Conservation (phyloP, 2,797 vertebrate genomes). For the Falco cherrug region DNA sequence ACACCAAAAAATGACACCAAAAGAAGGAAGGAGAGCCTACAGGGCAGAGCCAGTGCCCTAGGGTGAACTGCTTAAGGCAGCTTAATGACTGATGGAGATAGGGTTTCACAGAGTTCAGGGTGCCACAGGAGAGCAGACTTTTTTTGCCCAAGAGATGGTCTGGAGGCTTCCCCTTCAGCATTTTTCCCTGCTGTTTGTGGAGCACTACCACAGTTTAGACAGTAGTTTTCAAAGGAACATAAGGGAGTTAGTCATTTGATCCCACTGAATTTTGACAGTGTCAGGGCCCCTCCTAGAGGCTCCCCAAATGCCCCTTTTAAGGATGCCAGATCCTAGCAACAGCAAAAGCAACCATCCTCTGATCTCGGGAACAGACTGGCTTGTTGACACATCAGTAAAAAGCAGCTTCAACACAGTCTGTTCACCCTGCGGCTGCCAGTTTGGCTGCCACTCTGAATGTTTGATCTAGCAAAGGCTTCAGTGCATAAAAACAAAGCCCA, state of each 20-base stretch:
- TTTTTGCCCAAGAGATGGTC: background rate
- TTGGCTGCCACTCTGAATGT: background rate
- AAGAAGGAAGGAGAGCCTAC: background rate
- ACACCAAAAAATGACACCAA: background rate
- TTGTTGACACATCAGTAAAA: constrained; percentile 10
- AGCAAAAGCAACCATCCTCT: background rate
- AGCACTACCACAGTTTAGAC: background rate
- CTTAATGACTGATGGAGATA: background rate
- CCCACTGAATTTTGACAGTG: background rate
- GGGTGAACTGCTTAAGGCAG: background rate
- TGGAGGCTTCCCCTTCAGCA: background rate
- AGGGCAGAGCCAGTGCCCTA: background rate
- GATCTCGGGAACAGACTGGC: constrained; percentile 13
- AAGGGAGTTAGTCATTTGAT: background rate
- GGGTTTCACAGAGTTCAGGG: background rate
- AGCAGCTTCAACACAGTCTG: constrained; percentile 21
- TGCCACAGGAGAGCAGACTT: background rate
- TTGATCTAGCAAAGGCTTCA: constrained; percentile 1
- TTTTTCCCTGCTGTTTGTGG: background rate
- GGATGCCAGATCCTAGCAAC: background rate
- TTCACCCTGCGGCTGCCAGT: background rate
- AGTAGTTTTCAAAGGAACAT: background rate
- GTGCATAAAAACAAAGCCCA: background rate
- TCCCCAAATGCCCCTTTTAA: background rate
- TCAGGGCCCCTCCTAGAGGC: background rate